Conservation (phyloP, 2,113 vertebrate genomes). For the Arothron firmamentum region DNA sequence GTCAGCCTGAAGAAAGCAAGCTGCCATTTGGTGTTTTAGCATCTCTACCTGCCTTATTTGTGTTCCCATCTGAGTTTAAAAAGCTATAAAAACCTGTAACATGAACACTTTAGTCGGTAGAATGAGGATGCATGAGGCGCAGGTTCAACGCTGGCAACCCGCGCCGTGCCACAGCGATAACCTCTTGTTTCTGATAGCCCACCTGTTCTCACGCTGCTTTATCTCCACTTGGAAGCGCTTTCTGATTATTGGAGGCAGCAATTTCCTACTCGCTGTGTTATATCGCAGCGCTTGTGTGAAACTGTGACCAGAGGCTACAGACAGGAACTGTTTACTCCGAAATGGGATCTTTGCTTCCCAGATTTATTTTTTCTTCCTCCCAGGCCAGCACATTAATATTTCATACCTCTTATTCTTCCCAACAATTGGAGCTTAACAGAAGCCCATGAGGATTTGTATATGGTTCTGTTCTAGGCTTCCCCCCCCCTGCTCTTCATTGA, state of each 20-base stretch:
- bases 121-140: conserved; percentile 1
- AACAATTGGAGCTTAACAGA: conserved; percentile 27
- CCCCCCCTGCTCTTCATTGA: conserved; percentile 7
- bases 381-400: conserved; percentile 43
- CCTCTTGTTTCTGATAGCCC: neutral
- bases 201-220: conserved; percentile 5
- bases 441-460: conserved; percentile 13
- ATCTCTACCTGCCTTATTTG: too few relatives aligned
- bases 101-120: too few relatives aligned
- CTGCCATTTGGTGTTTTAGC: too few relatives aligned
- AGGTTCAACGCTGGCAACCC: conserved; percentile 14
- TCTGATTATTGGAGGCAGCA: conserved; percentile 13
- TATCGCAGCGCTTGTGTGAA: conserved; percentile 15
- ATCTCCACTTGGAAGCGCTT: conserved; percentile 24
- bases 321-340: conserved; percentile 23
- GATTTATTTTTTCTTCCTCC: conserved; percentile 12
- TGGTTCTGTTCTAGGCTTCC: conserved; percentile 2
- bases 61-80: too few relatives aligned
- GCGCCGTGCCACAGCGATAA: neutral
- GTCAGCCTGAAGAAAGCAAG: too few relatives aligned
- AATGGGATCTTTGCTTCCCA: conserved; percentile 31
- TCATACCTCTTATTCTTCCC: conserved; percentile 1
- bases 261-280: conserved; percentile 22
- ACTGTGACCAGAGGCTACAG: conserved; percentile 10
- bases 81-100: too few relatives aligned